Evolutionary conservation across 2,888 invertebrate genomes (phyloP), one percentile per base, ranked within the genome.

Genomic region (Hyposoter dolosus): DNA sequence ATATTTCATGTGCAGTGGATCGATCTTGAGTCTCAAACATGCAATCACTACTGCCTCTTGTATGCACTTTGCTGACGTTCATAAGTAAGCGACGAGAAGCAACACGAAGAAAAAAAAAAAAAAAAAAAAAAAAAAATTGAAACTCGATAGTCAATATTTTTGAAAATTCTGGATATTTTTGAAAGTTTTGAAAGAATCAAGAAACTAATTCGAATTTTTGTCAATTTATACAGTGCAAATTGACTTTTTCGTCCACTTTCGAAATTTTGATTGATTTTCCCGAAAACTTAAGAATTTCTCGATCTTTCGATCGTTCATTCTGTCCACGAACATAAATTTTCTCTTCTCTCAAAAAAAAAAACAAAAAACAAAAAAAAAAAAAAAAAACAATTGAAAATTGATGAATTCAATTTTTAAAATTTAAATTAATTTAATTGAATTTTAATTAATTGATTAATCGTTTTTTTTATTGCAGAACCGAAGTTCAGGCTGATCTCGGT

Each of bases 1-100:
- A 69, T 90, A 90, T 71, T 91, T 89, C 79, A 89, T 90, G 89
- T 91, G 91, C 87, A 90, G 89, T 82, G 91, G 90, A 47, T 87
- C 87, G 4, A 82, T 91, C 28, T 63, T 91, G 60, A 88, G 82
- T 47, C 50, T 76, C 6, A 88, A 78, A 66, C 88, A 88, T 65
- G 89, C 89, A 35, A 82, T 91, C 72, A 90, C 91, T 17, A 87
- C 90, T 17, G 91, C 90, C 3, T 88, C 91, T 7, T 91, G 91
- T 32, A 81, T 90, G 47, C 88, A 89, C 68, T 88, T 77, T 32
- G 90, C 91, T 19, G 84, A 88, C 72, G 80, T 90, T 76, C 79
- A 88, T 63, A 87, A 90, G 90, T 90, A 86, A 89, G 90, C 86
- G 7, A 12, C n/a, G 12, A 50, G n/a, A n/a, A n/a, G n/a, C n/a